phyloP scores from a whole-genome alignment of 2,888 invertebrate genomes.

The Amphipyra berbera region DNA sequence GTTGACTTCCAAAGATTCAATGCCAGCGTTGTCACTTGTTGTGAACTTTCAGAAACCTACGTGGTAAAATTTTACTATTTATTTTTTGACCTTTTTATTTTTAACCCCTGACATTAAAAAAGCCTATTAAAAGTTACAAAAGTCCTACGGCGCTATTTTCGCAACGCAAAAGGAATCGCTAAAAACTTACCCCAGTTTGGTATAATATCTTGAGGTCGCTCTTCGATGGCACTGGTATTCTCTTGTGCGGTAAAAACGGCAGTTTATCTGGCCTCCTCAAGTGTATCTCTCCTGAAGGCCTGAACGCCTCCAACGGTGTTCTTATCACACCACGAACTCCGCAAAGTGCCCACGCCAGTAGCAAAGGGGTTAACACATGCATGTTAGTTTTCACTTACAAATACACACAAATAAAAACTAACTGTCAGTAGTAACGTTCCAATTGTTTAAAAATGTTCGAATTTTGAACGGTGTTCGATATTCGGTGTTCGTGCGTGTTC shows the following conservation, averaged over 20 bases:
- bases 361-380: conserved; percentile 82
- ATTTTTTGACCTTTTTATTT: not conserved
- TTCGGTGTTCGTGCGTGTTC: conserved; percentile 63
- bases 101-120: not conserved
- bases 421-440: conserved; percentile 50
- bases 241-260: conserved; percentile 84
- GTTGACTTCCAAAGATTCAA: conserved; percentile 57
- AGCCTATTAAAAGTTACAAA: not conserved
- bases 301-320: conserved; percentile 90
- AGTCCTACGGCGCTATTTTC: conserved; percentile 4
- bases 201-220: conserved; percentile 92
- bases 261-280: conserved; percentile 86
- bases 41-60: conserved; percentile 36
- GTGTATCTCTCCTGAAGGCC: conserved; percentile 84
- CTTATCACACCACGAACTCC: conserved; percentile 83
- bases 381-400: conserved; percentile 66
- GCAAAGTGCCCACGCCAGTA: conserved; percentile 80
- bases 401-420: conserved; percentile 54
- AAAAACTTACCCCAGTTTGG: conserved; percentile 92
- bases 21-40: conserved; percentile 49
- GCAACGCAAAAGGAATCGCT: conserved; percentile 18
- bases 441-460: conserved; percentile 51
- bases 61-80: conserved; percentile 1
- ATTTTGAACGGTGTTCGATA: conserved; percentile 64
- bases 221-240: conserved; percentile 85